Conservation (phyloP, 2,113 vertebrate genomes). For the Apeltes quadracus region DNA sequence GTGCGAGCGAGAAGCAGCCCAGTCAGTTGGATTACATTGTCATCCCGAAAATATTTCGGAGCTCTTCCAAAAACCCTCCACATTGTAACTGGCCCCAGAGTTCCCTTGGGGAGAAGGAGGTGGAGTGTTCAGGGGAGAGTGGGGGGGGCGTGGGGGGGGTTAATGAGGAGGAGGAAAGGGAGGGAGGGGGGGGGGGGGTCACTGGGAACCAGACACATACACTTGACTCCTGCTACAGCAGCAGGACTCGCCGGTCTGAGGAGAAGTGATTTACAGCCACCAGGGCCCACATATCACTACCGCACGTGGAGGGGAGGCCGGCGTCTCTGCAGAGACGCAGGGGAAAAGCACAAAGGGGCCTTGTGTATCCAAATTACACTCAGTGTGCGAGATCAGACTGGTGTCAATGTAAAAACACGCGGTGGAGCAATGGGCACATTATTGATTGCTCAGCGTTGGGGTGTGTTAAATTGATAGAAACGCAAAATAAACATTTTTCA, state of each 20-base stretch:
- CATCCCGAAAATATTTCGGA: constrained; percentile 82
- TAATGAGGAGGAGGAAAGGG: too few relatives aligned
- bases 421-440: background rate
- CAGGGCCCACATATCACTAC: constrained; percentile 37
- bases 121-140: constrained; percentile 30
- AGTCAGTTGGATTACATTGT: constrained; percentile 79
- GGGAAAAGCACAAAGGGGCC: constrained; percentile 20
- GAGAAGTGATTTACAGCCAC: constrained; percentile 60
- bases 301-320: constrained; percentile 39
- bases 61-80: constrained; percentile 79
- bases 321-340: constrained; percentile 27
- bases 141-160: background rate
- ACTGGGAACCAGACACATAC: constrained; percentile 63
- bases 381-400: constrained; percentile 25
- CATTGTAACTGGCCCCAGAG: constrained; percentile 77
- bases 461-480: background rate
- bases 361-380: constrained; percentile 43
- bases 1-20: constrained; percentile 53
- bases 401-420: constrained; percentile 40
- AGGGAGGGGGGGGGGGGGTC: constrained; percentile 12
- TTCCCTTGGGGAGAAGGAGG: constrained; percentile 69
- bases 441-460: constrained; percentile 2
- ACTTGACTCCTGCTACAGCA: constrained; percentile 62
- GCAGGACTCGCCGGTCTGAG: constrained; percentile 49
- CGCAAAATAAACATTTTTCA: too few relatives aligned